phyloP scores from a whole-genome alignment of 1,140 invertebrate genomes.

The Calephelis virginiensis region DNA sequence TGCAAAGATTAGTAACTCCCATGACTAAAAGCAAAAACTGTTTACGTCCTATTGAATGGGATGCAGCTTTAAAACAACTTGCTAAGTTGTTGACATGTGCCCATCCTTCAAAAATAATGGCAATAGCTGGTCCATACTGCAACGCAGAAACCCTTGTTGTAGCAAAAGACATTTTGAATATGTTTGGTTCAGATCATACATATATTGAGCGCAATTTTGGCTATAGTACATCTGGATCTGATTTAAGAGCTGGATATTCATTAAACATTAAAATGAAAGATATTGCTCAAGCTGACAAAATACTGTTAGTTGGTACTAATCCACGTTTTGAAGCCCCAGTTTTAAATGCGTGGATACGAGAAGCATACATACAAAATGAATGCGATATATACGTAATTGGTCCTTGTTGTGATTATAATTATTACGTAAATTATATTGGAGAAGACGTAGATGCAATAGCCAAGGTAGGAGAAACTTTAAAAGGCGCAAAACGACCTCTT shows the following conservation, averaged over 20 bases:
- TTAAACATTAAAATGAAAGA: conserved; percentile 67
- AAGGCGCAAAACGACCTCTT: conserved; percentile 82
- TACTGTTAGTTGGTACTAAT: conserved; percentile 87
- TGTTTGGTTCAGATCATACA: conserved; percentile 80
- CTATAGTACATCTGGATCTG: conserved; percentile 38
- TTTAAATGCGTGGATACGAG: conserved; percentile 86
- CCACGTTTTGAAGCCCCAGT: conserved; percentile 88
- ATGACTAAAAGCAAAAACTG: conserved; percentile 80
- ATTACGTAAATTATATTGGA: conserved; percentile 78
- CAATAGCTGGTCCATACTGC: conserved; percentile 82
- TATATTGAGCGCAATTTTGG: conserved; percentile 49
- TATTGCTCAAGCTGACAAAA: conserved; percentile 83
- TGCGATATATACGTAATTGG: conserved; percentile 82
- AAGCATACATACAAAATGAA: conserved; percentile 81
- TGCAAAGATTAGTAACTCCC: conserved; percentile 85
- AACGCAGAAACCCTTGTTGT: conserved; percentile 84
- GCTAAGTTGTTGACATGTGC: conserved; percentile 60
- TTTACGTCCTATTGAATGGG: conserved; percentile 82
- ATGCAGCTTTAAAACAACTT: conserved; percentile 80
- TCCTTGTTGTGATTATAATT: conserved; percentile 83
- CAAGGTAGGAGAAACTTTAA: conserved; percentile 56
- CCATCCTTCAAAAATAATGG: conserved; percentile 74
- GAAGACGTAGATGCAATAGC: conserved; percentile 77
- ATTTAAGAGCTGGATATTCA: conserved; percentile 57
- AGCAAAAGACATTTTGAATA: conserved; percentile 86